These are phyloP conservation scores for Brachypterus glaber DNA, from an alignment of 2,888 invertebrate genomes.

Conservation along the genomic window DNA sequence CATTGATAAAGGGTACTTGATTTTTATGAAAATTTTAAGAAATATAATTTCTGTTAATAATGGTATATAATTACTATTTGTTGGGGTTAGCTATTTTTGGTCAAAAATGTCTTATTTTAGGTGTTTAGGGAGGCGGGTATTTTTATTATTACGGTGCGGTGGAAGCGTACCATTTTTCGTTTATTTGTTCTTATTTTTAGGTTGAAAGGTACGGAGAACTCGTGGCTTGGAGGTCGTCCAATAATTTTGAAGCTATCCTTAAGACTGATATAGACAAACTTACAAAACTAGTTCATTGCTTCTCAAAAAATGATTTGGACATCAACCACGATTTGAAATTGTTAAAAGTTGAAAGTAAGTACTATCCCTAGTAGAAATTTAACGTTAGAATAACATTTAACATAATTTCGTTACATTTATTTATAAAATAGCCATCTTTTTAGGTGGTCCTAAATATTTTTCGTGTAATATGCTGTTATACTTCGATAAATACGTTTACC, in stretches of 20 bases:
- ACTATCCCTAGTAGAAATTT: slow-evolving; percentile 1
- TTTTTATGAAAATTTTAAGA: too few relatives aligned
- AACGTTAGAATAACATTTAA: too few relatives aligned
- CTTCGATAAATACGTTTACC: too few relatives aligned
- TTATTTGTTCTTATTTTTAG: slow-evolving; percentile 45
- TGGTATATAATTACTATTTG: slow-evolving; percentile 3
- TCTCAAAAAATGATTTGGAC: slow-evolving; percentile 60
- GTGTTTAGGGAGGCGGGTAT: neutral
- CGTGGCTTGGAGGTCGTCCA: slow-evolving; percentile 69
- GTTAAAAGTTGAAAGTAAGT: slow-evolving; percentile 69
- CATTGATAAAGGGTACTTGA: too few relatives aligned
- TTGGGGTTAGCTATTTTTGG: slow-evolving; percentile 5
- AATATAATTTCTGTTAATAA: too few relatives aligned
- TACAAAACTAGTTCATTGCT: slow-evolving; percentile 60
- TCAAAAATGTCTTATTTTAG: slow-evolving; percentile 3
- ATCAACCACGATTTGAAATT: slow-evolving; percentile 70
- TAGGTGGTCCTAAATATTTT: too few relatives aligned
- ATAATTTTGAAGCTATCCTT: slow-evolving; percentile 63
- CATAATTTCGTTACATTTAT: too few relatives aligned
- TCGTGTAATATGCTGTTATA: too few relatives aligned
- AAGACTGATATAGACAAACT: slow-evolving; percentile 70
- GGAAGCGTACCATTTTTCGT: too few relatives aligned
- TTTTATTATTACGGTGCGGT: slow-evolving; percentile 1
- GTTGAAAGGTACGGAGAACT: slow-evolving; percentile 70
- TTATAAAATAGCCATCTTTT: too few relatives aligned